These are phyloP conservation scores for Muscicapa comitata DNA, from an alignment of 2,797 vertebrate species.

Conservation along the genomic window DNA sequence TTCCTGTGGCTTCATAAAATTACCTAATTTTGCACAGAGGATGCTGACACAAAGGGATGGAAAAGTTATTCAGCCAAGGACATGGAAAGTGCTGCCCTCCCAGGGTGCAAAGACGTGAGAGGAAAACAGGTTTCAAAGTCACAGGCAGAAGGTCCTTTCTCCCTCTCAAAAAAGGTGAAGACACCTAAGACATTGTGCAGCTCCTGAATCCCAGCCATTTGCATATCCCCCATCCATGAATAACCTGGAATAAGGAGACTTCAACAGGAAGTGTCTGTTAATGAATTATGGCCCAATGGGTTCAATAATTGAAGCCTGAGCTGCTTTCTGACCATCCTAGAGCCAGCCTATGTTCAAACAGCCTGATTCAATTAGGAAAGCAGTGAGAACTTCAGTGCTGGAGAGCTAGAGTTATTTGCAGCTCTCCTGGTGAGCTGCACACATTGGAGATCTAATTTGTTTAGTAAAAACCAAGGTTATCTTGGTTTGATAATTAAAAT, in stretches of 20 bases:
- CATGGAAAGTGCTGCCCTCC: not conserved
- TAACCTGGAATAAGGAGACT: not conserved
- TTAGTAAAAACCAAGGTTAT: not conserved
- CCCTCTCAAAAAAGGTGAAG: not conserved
- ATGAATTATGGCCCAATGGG: not conserved
- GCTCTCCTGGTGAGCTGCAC: not conserved
- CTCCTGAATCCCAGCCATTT: not conserved
- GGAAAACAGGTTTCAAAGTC: not conserved
- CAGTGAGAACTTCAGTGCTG: not conserved
- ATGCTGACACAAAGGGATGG: not conserved
- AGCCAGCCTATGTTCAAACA: not conserved
- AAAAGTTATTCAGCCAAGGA: not conserved
- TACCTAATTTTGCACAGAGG: not conserved
- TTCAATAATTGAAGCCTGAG: not conserved
- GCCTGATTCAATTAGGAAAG: not conserved
- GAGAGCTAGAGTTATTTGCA: not conserved
- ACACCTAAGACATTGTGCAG: not conserved
- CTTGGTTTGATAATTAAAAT: not conserved
- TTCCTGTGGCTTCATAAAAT: not conserved
- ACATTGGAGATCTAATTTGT: not conserved
- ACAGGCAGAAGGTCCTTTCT: not conserved
- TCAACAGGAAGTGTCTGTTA: not conserved
- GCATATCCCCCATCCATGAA: not conserved
- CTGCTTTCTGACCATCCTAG: not conserved
- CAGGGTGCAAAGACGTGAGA: not conserved